Evolutionary conservation across 2,797 vertebrate genomes (phyloP), one percentile per base, ranked within the genome.

Genomic region (Acomys russatus): DNA sequence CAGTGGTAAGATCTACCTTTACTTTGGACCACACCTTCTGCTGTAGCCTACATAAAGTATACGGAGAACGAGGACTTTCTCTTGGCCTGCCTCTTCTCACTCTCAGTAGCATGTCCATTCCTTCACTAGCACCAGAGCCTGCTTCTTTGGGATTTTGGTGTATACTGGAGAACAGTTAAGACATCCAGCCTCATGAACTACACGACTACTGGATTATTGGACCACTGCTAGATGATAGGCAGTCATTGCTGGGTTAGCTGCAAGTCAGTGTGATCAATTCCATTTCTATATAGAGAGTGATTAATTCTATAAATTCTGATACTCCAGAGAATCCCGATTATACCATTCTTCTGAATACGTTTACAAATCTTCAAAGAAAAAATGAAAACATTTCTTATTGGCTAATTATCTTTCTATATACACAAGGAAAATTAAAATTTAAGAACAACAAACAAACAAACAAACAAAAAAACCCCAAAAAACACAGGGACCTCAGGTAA

Each of bases 361-460:
- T 63, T 8, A 33, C 14, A 76, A 61, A 56, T 85, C n/a, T 87
- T 51, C 51, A 79, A 94, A 54, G 73, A 38, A 88, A 44, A 91
- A 95, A 77, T 15, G n/a, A 71, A 90, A 92, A 51, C 1, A 61
- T 80, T 51, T 77, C 73, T 38, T n/a, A 73, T 89, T 90, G 33
- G 4, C 59, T 89, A 51, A 22, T 4, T 51, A 49, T 88, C 4
- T 73, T 88, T 64, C 56, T 84, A 84, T 17, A 83, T 33, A 44
- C 25, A 61, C 33, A 59, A 59, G 63, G 86, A 83, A 91, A 79
- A 91, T 73, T 51, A 80, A 79, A 94, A 44, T 70, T 90, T 87
- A 74, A 96, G 56, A 74, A n/a, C 44, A 44, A 44, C 44, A 44
- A 5, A 54, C 33, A 54, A 77, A 76, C 1, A 1, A 10, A 22